phyloP scores from a whole-genome alignment of 2,113 vertebrate species.

The Anseranas semipalmata region DNA sequence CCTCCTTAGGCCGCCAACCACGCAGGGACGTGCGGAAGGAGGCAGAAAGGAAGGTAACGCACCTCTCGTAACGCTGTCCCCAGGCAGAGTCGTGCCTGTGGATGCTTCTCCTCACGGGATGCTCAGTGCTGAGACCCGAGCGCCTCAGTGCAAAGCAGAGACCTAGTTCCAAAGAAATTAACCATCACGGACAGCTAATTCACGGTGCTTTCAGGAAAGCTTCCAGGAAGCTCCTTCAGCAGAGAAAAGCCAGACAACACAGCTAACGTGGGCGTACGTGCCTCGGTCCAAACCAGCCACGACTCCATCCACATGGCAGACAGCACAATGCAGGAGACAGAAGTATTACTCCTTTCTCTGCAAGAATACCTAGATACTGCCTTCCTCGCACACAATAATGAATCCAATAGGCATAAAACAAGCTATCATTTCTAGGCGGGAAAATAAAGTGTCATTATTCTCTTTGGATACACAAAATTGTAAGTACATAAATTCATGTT shows the following conservation, averaged over 20 bases:
- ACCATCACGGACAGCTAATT: not conserved
- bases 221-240: not conserved
- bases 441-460: not conserved
- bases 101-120: not conserved
- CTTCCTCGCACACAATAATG: not conserved
- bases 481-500: not conserved
- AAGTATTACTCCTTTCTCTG: not conserved
- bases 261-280: not conserved
- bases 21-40: rapidly evolving
- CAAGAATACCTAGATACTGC: rapidly evolving
- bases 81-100: not conserved
- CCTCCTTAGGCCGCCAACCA: rapidly evolving
- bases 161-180: not conserved
- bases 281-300: not conserved
- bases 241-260: not conserved
- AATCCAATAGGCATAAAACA: not conserved
- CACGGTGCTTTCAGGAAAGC: not conserved
- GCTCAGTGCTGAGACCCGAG: not conserved
- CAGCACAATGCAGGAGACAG: not conserved
- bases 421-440: not conserved
- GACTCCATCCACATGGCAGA: rapidly evolving
- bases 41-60: not conserved
- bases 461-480: not conserved
- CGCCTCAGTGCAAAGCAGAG: not conserved
- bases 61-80: not conserved